These are phyloP conservation scores for Heteromormyrus szaboi DNA, from an alignment of 2,797 vertebrate species.

Conservation along the genomic window DNA sequence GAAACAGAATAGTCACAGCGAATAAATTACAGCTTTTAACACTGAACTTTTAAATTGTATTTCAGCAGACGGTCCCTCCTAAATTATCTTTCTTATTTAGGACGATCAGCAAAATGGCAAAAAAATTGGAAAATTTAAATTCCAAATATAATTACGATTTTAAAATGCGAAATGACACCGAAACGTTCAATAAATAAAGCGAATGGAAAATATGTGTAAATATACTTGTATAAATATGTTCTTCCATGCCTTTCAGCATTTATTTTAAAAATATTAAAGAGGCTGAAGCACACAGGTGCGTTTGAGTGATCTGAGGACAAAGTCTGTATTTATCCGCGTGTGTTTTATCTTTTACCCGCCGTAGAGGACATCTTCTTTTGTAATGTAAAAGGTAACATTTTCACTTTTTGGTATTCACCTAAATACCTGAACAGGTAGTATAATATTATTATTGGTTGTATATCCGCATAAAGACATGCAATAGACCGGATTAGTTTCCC, in stretches of 20 bases:
- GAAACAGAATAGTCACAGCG: slow-evolving; percentile 10
- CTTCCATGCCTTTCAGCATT: background rate
- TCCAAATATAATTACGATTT: background rate
- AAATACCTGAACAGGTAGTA: background rate
- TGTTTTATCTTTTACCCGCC: background rate
- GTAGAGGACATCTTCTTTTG: background rate
- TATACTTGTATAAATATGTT: background rate
- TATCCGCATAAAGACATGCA: background rate
- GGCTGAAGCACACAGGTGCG: background rate
- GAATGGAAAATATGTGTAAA: background rate
- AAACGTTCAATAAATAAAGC: background rate
- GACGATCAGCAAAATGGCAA: slow-evolving; percentile 12
- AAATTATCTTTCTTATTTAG: slow-evolving; percentile 15
- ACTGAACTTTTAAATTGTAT: slow-evolving; percentile 15
- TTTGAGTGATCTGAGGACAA: background rate
- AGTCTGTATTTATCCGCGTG: background rate
- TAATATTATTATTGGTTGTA: background rate
- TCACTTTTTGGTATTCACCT: background rate
- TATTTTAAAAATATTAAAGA: slow-evolving; percentile 3
- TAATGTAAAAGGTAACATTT: background rate
- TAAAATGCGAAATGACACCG: background rate
- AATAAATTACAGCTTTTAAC: slow-evolving; percentile 21
- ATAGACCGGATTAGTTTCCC: background rate
- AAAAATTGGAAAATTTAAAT: slow-evolving; percentile 1
- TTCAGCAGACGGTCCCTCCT: slow-evolving; percentile 12